Conservation (phyloP, 2,888 invertebrate species). For the Oscheius sp. region DNA sequence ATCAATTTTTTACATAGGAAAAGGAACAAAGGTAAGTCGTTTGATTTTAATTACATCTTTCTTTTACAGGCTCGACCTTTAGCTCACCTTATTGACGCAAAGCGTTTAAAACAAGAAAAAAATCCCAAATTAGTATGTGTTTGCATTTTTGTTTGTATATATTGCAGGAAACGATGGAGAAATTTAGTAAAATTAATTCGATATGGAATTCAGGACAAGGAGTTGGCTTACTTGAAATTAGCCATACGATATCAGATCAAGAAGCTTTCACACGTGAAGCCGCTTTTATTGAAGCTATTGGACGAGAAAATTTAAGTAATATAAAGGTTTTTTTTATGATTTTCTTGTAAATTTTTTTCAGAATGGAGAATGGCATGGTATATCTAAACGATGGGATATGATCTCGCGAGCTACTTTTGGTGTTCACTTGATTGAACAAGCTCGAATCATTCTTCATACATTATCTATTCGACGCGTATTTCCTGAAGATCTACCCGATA, state of each 20-base stretch:
- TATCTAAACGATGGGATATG: conserved; percentile 47
- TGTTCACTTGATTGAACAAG: conserved; percentile 44
- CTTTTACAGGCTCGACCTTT: conserved; percentile 81
- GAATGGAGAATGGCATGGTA: conserved; percentile 58
- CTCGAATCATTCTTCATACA: conserved; percentile 3
- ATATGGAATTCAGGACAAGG: conserved; percentile 47
- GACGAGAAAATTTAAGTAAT: conserved; percentile 59
- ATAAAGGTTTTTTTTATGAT: conserved; percentile 33
- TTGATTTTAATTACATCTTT: neutral
- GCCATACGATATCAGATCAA: conserved; percentile 74
- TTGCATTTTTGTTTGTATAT: neutral
- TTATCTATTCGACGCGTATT: conserved; percentile 16
- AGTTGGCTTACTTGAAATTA: conserved; percentile 43
- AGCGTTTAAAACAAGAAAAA: conserved; percentile 71
- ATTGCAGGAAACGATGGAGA: conserved; percentile 37
- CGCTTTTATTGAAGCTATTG: conserved; percentile 89
- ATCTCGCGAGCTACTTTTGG: conserved; percentile 56
- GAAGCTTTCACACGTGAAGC: conserved; percentile 95
- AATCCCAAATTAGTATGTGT: conserved; percentile 32
- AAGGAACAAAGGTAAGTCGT: conserved; percentile 77
- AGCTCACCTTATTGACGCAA: conserved; percentile 88
- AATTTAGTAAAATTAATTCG: conserved; percentile 39
- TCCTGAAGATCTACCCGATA: conserved; percentile 28
- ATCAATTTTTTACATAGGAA: conserved; percentile 93
- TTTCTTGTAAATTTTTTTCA: conserved; percentile 10